Conservation (phyloP, 2,113 vertebrate genomes). For the Lonchura striata region DNA sequence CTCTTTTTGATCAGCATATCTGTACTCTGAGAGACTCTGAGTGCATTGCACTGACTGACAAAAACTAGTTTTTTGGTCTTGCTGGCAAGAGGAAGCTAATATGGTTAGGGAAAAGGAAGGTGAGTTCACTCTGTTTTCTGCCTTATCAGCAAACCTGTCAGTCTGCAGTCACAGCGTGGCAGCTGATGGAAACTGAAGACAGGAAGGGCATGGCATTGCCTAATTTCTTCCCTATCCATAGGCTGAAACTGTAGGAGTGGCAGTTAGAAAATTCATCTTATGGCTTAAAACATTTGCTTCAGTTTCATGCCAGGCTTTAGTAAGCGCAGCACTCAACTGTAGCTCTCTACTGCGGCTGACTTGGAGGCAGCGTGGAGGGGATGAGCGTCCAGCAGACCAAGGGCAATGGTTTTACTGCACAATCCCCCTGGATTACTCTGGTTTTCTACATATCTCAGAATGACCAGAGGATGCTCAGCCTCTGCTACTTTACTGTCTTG, state of each 20-base stretch:
- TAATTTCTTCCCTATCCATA: neutral
- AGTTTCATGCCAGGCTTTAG: neutral
- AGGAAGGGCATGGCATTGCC: neutral
- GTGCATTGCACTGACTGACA: neutral
- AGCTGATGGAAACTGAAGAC: neutral
- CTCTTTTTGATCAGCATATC: neutral
- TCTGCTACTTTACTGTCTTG: neutral
- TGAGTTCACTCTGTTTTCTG: neutral
- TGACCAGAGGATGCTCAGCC: neutral
- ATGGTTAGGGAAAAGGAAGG: neutral
- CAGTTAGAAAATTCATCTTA: neutral
- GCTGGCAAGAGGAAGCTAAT: neutral
- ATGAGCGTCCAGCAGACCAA: neutral
- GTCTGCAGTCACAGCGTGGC: neutral
- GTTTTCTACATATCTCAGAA: neutral
- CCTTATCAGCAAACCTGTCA: constrained; percentile 9
- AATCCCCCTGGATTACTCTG: neutral
- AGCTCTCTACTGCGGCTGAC: neutral
- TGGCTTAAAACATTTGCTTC: neutral
- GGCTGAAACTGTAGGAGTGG: neutral
- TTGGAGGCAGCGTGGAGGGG: neutral
- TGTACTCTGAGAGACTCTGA: neutral
- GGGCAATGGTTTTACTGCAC: neutral
- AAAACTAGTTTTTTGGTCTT: neutral
- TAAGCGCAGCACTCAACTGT: accelerated